phyloP scores from a whole-genome alignment of 2,888 invertebrate genomes.

The Heliconius ismenius region DNA sequence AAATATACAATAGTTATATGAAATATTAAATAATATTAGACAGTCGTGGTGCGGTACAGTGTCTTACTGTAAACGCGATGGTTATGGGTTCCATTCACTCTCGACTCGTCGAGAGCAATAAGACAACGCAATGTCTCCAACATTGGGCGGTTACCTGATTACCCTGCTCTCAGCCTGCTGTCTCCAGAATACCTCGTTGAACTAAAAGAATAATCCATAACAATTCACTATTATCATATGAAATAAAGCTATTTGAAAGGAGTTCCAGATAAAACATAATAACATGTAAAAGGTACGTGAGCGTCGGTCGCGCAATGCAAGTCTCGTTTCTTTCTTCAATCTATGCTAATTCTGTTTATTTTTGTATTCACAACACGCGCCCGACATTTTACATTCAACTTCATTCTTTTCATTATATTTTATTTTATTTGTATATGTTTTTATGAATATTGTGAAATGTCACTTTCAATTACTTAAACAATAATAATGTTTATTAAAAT shows the following conservation, averaged over 20 bases:
- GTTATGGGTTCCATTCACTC: not conserved
- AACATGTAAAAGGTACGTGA: constrained; percentile 1
- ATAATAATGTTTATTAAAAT: not conserved
- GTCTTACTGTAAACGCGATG: not conserved
- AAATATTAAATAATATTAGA: not conserved
- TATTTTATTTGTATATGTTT: not conserved
- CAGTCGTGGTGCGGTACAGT: too few relatives aligned
- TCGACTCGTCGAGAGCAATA: not conserved
- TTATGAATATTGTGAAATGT: not conserved
- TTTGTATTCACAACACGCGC: constrained; percentile 28
- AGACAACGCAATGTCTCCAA: too few relatives aligned
- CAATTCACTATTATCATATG: constrained; percentile 11
- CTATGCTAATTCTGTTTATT: constrained; percentile 22
- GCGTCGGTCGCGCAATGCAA: not conserved
- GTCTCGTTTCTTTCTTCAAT: constrained; percentile 19
- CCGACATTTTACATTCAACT: constrained; percentile 14
- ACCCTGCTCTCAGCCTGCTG: not conserved
- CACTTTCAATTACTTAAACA: not conserved
- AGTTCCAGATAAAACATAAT: not conserved
- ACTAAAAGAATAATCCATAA: not conserved
- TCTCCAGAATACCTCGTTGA: not conserved
- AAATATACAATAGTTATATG: not conserved
- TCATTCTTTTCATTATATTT: constrained; percentile 7
- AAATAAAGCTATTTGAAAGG: constrained; percentile 7
- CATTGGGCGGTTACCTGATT: not conserved